These are phyloP conservation scores for Panopea generosa DNA, from an alignment of 2,888 invertebrate species.

Conservation along the genomic window DNA sequence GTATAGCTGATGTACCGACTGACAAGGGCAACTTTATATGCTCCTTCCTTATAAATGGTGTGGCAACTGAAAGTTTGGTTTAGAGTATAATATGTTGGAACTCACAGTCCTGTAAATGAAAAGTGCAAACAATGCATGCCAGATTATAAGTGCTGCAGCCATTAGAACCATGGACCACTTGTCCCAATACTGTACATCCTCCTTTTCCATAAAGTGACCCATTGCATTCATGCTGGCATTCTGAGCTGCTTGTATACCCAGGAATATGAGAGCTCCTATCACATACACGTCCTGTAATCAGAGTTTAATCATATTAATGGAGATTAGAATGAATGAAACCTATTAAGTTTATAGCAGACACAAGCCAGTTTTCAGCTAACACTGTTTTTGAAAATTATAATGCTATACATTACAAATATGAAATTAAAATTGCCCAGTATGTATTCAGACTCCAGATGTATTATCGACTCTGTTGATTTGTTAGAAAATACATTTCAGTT, in stretches of 20 bases:
- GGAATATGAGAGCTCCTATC: slow-evolving; percentile 73
- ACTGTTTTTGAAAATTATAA: too few species aligned
- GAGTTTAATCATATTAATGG: background rate
- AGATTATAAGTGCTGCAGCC: slow-evolving; percentile 74
- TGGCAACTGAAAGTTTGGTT: too few species aligned
- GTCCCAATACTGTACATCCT: slow-evolving; percentile 65
- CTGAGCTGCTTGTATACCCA: slow-evolving; percentile 74
- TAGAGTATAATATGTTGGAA: too few species aligned
- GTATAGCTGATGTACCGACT: too few species aligned
- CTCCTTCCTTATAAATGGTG: too few species aligned
- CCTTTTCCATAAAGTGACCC: slow-evolving; percentile 39
- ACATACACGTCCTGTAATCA: slow-evolving; percentile 77
- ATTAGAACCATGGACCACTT: slow-evolving; percentile 68
- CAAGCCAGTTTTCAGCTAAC: background rate
- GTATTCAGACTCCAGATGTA: too few species aligned
- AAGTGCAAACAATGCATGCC: slow-evolving; percentile 80
- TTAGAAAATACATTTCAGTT: too few species aligned
- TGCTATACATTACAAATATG: too few species aligned
- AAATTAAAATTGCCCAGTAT: too few species aligned
- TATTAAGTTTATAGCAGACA: background rate
- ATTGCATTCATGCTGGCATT: slow-evolving; percentile 71
- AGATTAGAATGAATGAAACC: too few species aligned
- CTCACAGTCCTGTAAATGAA: slow-evolving; percentile 81
- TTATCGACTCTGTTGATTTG: too few species aligned
- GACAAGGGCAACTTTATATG: too few species aligned